These are phyloP conservation scores for Aspidoscelis tigris DNA, from an alignment of 2,113 vertebrate genomes.

Conservation along the genomic window DNA sequence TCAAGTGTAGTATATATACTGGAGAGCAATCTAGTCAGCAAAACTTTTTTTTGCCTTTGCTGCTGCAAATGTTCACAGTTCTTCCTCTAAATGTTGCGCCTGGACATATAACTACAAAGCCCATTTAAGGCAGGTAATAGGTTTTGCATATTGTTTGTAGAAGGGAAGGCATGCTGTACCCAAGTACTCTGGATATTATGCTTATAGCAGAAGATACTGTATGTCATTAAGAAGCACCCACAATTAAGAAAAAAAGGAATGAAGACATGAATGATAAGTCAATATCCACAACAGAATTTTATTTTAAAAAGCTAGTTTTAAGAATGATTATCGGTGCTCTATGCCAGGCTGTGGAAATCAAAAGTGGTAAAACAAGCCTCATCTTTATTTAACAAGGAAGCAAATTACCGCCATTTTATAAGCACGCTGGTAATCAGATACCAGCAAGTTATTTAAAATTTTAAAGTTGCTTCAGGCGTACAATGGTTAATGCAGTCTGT, in stretches of 20 bases:
- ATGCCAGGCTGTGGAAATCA: not conserved
- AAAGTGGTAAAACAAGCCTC: constrained; percentile 3
- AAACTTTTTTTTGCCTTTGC: not conserved
- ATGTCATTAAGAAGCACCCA: not conserved
- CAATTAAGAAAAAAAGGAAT: not conserved
- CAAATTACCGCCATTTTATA: constrained; percentile 22
- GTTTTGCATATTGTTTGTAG: not conserved
- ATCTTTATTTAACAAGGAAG: not conserved
- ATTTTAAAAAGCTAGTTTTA: constrained; percentile 28
- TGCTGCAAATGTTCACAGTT: not conserved
- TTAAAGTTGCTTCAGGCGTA: not conserved
- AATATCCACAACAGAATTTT: constrained; percentile 20
- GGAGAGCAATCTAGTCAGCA: not conserved
- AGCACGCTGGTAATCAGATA: not conserved
- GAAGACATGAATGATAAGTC: not conserved
- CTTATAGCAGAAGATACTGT: no score
- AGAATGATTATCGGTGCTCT: constrained; percentile 1
- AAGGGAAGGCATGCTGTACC: not conserved
- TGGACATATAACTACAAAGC: not conserved
- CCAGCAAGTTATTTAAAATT: constrained; percentile 9
- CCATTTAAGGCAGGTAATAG: not conserved
- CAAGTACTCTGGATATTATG: no score
- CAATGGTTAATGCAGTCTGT: not conserved
- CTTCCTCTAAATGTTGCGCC: not conserved
- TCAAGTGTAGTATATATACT: not conserved